Conservation (phyloP, 1,140 invertebrate genomes). For the Orchestia grillus region DNA sequence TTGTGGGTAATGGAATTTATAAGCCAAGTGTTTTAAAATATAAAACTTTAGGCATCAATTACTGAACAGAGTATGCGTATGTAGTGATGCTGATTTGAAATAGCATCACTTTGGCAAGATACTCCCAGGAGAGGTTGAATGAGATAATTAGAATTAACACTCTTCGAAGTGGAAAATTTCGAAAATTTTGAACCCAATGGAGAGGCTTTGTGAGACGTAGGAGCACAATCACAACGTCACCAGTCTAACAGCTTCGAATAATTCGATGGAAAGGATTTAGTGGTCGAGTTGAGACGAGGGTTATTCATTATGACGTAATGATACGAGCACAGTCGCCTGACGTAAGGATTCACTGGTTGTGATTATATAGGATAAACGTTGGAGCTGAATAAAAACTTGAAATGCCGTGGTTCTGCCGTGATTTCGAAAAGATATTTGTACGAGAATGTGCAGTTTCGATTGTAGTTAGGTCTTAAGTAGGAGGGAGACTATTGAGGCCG, state of each 20-base stretch:
- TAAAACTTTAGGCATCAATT: background rate
- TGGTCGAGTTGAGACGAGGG: background rate
- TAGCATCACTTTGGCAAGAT: background rate
- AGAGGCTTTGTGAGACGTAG: background rate
- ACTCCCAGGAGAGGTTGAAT: background rate
- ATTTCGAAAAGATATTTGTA: background rate
- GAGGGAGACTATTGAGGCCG: background rate
- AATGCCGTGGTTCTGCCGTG: background rate
- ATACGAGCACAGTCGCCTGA: background rate
- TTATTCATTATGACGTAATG: background rate
- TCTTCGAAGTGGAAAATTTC: background rate
- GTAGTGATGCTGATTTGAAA: background rate
- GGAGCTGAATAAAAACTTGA: background rate
- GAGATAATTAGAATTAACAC: background rate
- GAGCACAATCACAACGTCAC: background rate
- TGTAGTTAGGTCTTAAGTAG: background rate
- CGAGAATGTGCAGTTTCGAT: background rate
- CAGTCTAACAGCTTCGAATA: background rate
- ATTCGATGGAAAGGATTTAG: background rate
- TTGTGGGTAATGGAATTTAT: too few relatives aligned
- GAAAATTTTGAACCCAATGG: background rate
- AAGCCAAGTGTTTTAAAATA: background rate
- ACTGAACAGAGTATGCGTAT: background rate
- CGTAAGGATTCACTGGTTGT: background rate
- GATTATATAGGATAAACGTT: background rate